Base-by-base conservation (phyloP, 2,888 invertebrate genomes). In the Rhingia rostrata region DNA sequence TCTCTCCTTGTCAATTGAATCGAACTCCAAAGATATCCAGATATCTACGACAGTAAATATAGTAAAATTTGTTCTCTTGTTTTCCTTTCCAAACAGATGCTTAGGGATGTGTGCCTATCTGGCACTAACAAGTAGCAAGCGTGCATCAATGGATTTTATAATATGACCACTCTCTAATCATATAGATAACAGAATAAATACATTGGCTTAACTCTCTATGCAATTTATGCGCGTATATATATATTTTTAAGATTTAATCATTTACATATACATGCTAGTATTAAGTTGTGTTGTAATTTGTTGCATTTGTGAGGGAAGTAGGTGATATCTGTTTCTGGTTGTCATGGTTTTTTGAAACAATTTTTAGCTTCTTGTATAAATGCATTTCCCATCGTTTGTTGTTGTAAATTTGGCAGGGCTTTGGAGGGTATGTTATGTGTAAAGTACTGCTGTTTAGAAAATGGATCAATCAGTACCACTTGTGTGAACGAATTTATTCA, bases 51-150 rank as follows among this genome's bases (percentile, higher is more conserved):
- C 67, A 77, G 75, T 75, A 51, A 80, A 85, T 49, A 80, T 30
- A 30, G 0, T 72, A 56, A 80, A 85, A 53, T 77, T 84, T 87
- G 74, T 86, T 86, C 66, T 75, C 87, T 86, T 86, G 86, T 88
- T 87, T 87, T 87, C 87, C 86, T 87, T 87, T 87, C 87, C 87
- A 87, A 88, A 89, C 90, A 91, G 91, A 91, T 89, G 90, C 91
- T 91, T 90, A 90, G 89, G 89, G 91, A 91, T 88, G 88, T 91
- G 89, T 91, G 87, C 86, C 86, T 86, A 53, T 86, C 87, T 84
- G 87, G 87, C 86, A 86, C 87, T 87, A 87, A 86, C 86, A 83
- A 22, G 75, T 86, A 87, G 84, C 86, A 87, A 87, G 86, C 86
- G 81, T 72, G 86, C 86, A 86, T 87, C 86, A 87, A 86, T 86